Base-by-base conservation (phyloP, 37 sponge, comb jelly and placozoan genomes). In the Ianthella basta region DNA sequence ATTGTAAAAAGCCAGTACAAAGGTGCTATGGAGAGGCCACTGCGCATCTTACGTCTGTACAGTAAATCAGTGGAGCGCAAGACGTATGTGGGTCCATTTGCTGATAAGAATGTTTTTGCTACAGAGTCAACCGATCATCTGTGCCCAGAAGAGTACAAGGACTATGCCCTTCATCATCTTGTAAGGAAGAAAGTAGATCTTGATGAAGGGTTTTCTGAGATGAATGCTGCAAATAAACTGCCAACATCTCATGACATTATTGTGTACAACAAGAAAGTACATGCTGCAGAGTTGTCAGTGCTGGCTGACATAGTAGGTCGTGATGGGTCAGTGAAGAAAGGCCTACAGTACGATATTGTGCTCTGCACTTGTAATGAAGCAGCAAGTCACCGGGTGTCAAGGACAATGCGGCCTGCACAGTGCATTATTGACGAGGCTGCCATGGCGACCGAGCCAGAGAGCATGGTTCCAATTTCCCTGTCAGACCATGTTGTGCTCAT, bases 391-490 rank as follows among this genome's bases (percentile, higher is more conserved):
- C 84, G 89, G 16, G 69, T 92, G 25, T 25, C n/a, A 38, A 85
- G 44, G 35, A 55, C 20, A 20, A 69, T 88, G 20, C 16, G 38
- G 12, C 88, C 81, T 19, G 27, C 60, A 36, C 88, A 90, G 53
- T 84, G 84, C 67, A 93, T 93, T 61, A 82, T 93, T 82, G 93
- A 93, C 87, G 93, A 93, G 56, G 55, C 89, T 89, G 93, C 80
- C 36, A 93, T 93, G 93, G 93, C 91, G 4, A 59, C 60, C 53
- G 93, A 93, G 55, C 93, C 93, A 55, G 93, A 93, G 69, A 82
- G 85, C 25, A 85, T 93, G 53, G 85, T 70, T 64, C 90, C 93
- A 24, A 84, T 87, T 50, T 63, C 82, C 2, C 66, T 89, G 18
- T 72, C 86, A 65, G 88, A 93, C 35, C 93, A 93, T 57, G 90